These are phyloP conservation scores for Plebejus anna DNA, from an alignment of 2,888 invertebrate species.

Conservation along the genomic window DNA sequence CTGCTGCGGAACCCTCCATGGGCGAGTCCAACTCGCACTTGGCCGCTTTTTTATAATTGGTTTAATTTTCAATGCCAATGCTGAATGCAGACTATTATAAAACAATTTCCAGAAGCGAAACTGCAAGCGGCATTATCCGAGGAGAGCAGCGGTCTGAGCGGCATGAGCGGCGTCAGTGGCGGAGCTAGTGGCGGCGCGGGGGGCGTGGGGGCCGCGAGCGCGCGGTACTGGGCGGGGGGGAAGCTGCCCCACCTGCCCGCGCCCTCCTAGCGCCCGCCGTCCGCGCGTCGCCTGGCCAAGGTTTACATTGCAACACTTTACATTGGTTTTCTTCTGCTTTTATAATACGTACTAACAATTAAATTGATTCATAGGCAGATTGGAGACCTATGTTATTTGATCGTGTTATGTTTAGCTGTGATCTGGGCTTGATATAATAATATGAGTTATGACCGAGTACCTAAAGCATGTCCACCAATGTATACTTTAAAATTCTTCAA, in stretches of 20 bases:
- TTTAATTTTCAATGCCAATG: neutral
- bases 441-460: no score
- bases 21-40: no score
- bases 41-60: no score
- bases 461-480: no score
- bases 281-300: constrained; percentile 71
- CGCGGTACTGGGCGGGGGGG: constrained; percentile 65
- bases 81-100: neutral
- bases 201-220: constrained; percentile 38
- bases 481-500: no score
- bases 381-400: no score
- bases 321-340: neutral
- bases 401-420: no score
- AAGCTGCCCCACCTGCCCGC: constrained; percentile 77
- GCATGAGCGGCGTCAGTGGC: constrained; percentile 48
- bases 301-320: constrained; percentile 40
- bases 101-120: constrained; percentile 62
- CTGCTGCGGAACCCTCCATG: no score
- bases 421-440: no score
- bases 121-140: constrained; percentile 71
- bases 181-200: constrained; percentile 43
- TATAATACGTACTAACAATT: neutral
- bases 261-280: constrained; percentile 76
- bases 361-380: no score
- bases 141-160: constrained; percentile 55